phyloP scores from a whole-genome alignment of 2,888 invertebrate species.

The Andrena praecox region DNA sequence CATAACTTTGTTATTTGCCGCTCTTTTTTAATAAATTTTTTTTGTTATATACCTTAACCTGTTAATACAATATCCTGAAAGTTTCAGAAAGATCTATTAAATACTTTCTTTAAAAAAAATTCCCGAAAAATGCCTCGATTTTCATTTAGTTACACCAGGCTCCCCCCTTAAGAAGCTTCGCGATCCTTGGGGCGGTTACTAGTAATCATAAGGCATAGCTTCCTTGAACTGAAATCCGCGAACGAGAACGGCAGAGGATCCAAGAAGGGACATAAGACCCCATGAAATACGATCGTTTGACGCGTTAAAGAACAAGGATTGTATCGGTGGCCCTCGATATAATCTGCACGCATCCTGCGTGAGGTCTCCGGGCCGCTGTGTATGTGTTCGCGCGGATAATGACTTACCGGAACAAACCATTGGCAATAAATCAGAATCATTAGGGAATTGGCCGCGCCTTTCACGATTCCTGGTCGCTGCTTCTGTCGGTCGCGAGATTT shows the following conservation, averaged over 20 bases:
- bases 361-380: conserved; percentile 40
- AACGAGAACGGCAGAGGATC: background rate
- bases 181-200: background rate
- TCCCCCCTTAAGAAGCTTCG: background rate
- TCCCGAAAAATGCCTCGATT: too few species aligned
- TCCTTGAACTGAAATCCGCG: background rate
- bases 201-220: background rate
- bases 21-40: too few species aligned
- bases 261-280: background rate
- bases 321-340: conserved; percentile 17
- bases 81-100: too few species aligned
- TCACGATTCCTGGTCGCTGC: conserved; percentile 66
- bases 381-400: conserved; percentile 46
- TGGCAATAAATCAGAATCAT: conserved; percentile 76
- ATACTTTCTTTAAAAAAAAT: too few species aligned
- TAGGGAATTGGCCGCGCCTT: conserved; percentile 74
- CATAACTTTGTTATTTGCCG: too few species aligned
- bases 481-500: conserved; percentile 65
- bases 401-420: conserved; percentile 63
- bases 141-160: too few species aligned
- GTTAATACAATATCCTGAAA: too few species aligned
- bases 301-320: conserved; percentile 21
- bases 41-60: too few species aligned
- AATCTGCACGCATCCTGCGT: conserved; percentile 15
- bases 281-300: conserved; percentile 40